Evolutionary conservation across 2,113 vertebrate species (phyloP).

Genomic region (Dryoscopus gambensis): DNA sequence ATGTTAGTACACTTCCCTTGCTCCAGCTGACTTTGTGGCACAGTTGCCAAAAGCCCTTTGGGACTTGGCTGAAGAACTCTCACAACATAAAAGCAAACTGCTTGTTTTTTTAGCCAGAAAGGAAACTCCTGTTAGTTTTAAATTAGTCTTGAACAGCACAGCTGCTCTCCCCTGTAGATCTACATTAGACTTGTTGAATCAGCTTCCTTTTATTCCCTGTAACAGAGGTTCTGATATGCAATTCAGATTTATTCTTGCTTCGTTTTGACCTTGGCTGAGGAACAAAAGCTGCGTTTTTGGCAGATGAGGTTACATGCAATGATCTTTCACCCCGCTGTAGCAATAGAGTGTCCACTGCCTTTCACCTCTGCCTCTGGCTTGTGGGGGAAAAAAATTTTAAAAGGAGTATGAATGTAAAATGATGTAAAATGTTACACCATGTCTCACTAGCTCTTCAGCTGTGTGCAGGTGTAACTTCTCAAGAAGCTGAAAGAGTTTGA

Average conservation of each 20-base stretch:
- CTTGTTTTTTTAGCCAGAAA: background rate
- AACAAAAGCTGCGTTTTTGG: background rate
- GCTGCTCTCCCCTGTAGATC: background rate
- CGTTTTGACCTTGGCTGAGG: background rate
- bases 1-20: background rate
- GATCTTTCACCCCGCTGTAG: background rate
- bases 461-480: background rate
- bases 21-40: background rate
- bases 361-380: background rate
- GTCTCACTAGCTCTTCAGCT: no score
- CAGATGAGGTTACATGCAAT: background rate
- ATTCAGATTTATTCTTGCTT: background rate
- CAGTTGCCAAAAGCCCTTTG: background rate
- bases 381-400: background rate
- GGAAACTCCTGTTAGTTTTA: background rate
- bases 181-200: background rate
- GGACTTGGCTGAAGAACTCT: background rate
- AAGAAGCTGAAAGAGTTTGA: background rate
- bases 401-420: rapidly evolving
- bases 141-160: background rate
- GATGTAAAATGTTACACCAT: background rate
- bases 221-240: background rate
- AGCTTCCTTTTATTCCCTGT: background rate
- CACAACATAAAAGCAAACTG: background rate
- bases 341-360: background rate